Evolutionary conservation across 2,113 vertebrate species (phyloP), one percentile per base, ranked within the genome.

Genomic region (Pseudois nayaur): DNA sequence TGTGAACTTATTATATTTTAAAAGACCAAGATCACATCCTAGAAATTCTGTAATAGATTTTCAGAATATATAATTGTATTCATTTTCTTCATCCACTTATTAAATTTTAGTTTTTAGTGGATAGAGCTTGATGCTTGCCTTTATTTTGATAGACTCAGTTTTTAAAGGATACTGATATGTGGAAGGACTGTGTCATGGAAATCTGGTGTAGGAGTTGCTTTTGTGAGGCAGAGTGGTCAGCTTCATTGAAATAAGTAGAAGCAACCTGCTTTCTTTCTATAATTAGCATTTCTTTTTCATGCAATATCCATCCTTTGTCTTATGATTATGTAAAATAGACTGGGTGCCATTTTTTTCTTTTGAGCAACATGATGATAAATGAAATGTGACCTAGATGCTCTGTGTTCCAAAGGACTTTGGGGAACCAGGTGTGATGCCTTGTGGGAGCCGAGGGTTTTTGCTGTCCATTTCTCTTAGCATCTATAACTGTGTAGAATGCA

Each of bases 131-230:
- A 64, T 64, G 4, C 1, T 84, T 33, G 25, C 31, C 8, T 96
- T 91, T 92, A 89, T 96, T 96, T 97, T 94, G 27, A 62, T 29
- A 83, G 48, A 83, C 7, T 55, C 25, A n/a, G 1, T 48, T 88
- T 55, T 84, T 84, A 36, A 57, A 91, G 76, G 7, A 11, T 40
- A 78, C 17, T 92, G 45, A n/a, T 96, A 50, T 78, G 48, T 91
- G 55, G 31, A 94, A 91, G 55, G 7, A 2, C 0, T 40, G 36
- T n/a, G 4, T 85, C 10, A 50, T 59, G 88, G 31, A 67, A 87
- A 82, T 81, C 15, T 54, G 29, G 14, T 31, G 6, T 27, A 25
- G 21, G 6, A 78, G 9, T 36, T 93, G 11, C 36, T 89, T 87
- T 86, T 89, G 16, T 60, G 54, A 91, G n/a, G 13, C 43, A 85